phyloP scores from a whole-genome alignment of 2,888 invertebrate species.

The Malthinus seriepunctatus region DNA sequence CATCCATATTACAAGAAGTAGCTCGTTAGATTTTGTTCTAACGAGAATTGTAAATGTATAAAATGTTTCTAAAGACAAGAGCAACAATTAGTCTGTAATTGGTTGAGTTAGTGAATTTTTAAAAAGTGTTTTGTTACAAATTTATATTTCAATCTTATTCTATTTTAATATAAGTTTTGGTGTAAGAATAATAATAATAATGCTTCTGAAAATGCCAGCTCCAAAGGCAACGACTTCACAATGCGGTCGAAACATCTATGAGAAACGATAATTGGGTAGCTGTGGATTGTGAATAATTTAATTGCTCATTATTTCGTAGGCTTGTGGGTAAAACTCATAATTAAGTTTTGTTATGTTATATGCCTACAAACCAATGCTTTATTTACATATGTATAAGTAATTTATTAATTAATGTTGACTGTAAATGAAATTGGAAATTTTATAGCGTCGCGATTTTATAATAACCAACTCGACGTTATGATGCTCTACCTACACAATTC shows the following conservation, averaged over 20 bases:
- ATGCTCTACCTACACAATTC: slow-evolving; percentile 23
- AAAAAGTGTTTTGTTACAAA: not conserved
- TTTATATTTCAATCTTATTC: slow-evolving; percentile 6
- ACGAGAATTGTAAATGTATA: slow-evolving; percentile 26
- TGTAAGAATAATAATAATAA: not conserved
- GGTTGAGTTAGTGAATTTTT: slow-evolving; percentile 32
- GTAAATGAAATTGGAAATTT: slow-evolving; percentile 1
- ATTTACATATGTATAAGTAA: slow-evolving; percentile 8
- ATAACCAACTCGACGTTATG: slow-evolving; percentile 25
- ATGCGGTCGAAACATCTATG: slow-evolving; percentile 29
- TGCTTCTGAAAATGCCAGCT: not conserved
- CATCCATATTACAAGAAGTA: too few relatives aligned
- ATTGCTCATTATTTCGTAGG: slow-evolving; percentile 52
- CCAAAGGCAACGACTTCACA: slow-evolving; percentile 8
- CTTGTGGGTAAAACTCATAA: slow-evolving; percentile 30
- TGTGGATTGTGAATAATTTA: slow-evolving; percentile 50
- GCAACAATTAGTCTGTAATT: slow-evolving; percentile 41
- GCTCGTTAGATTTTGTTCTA: not conserved
- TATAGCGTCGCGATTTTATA: not conserved
- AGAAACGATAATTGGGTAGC: slow-evolving; percentile 50
- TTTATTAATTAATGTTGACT: slow-evolving; percentile 23
- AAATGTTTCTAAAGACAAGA: slow-evolving; percentile 39
- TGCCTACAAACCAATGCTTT: slow-evolving; percentile 10
- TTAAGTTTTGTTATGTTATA: slow-evolving; percentile 30
- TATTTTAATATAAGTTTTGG: not conserved